phyloP scores from a whole-genome alignment of 2,797 vertebrate genomes.

The Vireo griseus region DNA sequence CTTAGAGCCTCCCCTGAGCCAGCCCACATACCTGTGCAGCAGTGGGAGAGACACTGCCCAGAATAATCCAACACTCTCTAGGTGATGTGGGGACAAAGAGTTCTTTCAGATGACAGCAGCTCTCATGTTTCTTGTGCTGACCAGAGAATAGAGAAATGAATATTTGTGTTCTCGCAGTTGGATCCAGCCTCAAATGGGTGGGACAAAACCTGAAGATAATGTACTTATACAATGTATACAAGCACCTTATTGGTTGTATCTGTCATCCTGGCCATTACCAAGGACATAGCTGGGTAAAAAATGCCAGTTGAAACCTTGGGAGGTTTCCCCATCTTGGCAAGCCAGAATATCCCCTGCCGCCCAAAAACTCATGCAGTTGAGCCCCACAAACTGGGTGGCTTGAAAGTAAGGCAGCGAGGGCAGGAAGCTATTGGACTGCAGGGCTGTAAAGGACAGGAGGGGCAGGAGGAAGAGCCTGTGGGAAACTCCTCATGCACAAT shows the following conservation, averaged over 20 bases:
- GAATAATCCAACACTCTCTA: background rate
- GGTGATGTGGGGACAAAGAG: background rate
- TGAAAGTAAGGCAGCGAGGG: background rate
- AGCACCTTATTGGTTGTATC: background rate
- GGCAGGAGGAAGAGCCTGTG: background rate
- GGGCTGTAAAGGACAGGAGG: background rate
- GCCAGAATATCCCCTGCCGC: background rate
- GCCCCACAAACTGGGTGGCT: fast-evolving
- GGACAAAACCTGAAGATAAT: background rate
- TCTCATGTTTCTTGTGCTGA: background rate
- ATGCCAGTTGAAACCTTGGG: background rate
- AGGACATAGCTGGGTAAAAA: background rate
- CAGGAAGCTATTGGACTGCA: background rate
- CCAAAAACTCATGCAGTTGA: background rate
- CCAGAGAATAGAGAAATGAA: background rate
- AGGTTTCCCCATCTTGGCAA: background rate
- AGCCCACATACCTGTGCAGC: background rate
- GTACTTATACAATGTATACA: background rate
- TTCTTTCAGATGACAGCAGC: background rate
- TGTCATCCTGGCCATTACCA: background rate
- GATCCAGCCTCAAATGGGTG: background rate
- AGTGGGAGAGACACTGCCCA: background rate
- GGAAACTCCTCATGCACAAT: background rate
- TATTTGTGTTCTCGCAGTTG: background rate
- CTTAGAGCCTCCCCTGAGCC: background rate